Percentiles rank a stretch among this genome's conserved stretches.
phyloP scores from a whole-genome alignment of 2,888 invertebrate species.

The Aspidiotus destructor region DNA sequence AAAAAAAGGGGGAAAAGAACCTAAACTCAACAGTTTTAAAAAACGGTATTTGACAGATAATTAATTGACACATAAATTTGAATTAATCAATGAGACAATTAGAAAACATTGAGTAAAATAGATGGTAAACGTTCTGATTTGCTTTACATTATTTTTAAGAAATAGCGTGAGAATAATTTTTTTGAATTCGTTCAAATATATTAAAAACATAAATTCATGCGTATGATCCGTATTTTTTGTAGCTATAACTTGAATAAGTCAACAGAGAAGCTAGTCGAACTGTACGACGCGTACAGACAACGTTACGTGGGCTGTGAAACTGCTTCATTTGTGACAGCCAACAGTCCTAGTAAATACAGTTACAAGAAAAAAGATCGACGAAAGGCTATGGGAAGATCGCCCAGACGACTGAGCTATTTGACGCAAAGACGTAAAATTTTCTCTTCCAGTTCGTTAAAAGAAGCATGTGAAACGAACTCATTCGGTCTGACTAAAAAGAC shows the following conservation, averaged over 20 bases:
- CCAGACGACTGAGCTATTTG: conserved; percentile 64
- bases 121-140: no score
- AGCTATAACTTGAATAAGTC: conserved; percentile 61
- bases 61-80: no score
- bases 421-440: conserved; percentile 66
- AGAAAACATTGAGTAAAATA: no score
- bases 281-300: conserved; percentile 57
- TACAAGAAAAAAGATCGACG: conserved; percentile 15
- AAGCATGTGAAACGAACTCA: not conserved
- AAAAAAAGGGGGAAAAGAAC: no score
- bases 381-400: conserved; percentile 45
- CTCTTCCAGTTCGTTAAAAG: conserved; percentile 52
- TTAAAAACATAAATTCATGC: not conserved
- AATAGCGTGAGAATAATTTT: no score
- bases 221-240: conserved; percentile 37
- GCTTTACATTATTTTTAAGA: no score
- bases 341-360: conserved; percentile 37
- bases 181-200: no score
- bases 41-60: no score
- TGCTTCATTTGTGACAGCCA: conserved; percentile 53
- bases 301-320: conserved; percentile 67
- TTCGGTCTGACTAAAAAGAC: conserved; percentile 3
- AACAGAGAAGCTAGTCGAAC: conserved; percentile 50
- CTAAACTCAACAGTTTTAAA: no score
- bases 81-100: no score